Percentiles rank a stretch among this genome's conserved stretches.
Conservation (phyloP, 2,888 invertebrate species). For the Chrysina gloriosa region DNA sequence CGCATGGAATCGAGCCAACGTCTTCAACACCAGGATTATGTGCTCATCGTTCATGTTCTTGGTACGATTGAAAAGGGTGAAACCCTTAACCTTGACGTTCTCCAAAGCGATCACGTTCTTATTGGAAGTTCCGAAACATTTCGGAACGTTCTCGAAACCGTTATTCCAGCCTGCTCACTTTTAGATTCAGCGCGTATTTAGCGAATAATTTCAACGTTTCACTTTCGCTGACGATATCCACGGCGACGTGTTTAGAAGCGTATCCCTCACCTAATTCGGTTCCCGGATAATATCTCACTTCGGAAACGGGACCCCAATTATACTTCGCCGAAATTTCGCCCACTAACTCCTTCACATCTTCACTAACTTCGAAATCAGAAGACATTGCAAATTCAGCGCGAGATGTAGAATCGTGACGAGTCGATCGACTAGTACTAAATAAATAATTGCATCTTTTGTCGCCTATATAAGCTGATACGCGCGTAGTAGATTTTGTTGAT, state of each 20-base stretch:
- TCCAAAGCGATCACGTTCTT: conserved; percentile 53
- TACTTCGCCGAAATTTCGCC: neutral
- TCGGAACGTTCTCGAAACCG: conserved; percentile 24
- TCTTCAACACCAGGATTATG: conserved; percentile 56
- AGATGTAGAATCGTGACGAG: too few relatives aligned
- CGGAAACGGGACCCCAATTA: neutral
- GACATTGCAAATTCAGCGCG: neutral
- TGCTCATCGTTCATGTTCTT: conserved; percentile 62
- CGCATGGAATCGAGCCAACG: conserved; percentile 68
- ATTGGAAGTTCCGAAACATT: conserved; percentile 29
- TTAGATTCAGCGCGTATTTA: neutral
- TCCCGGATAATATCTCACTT: neutral
- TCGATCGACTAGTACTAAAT: too few relatives aligned
- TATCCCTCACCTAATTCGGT: conserved; percentile 22
- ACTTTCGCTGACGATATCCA: neutral
- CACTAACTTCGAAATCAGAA: neutral
- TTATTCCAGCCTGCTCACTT: too few relatives aligned
- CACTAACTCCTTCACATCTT: neutral
- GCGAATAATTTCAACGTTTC: neutral
- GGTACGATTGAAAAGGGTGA: conserved; percentile 57
- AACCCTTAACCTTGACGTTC: conserved; percentile 59
- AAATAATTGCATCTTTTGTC: too few relatives aligned
- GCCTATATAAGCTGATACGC: too few relatives aligned
- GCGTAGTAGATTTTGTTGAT: too few relatives aligned
- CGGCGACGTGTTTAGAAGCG: neutral